Conservation (phyloP, 2,888 invertebrate species). For the Tubiluchus corallicola region DNA sequence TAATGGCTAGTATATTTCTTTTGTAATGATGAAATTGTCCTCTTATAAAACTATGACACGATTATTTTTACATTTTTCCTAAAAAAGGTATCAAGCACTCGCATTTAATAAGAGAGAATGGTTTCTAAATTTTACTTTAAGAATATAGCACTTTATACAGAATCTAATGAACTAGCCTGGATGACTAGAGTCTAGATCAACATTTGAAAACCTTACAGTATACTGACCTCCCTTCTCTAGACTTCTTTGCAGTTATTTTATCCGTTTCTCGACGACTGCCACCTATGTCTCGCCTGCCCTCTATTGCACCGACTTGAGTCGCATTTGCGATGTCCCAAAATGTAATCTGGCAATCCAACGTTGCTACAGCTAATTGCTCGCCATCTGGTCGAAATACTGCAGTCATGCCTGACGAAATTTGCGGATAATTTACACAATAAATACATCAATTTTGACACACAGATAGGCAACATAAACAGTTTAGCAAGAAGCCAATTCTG, state of each 20-base stretch:
- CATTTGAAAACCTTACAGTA: too few species aligned
- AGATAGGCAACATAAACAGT: not conserved
- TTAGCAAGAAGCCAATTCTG: constrained; percentile 4
- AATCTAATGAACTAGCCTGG: too few species aligned
- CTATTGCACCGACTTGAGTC: constrained; percentile 49
- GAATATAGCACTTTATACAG: too few species aligned
- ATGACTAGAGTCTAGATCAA: too few species aligned
- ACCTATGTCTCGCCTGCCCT: constrained; percentile 73
- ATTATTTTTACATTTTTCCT: too few species aligned
- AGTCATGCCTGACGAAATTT: constrained; percentile 40
- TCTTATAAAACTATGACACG: too few species aligned
- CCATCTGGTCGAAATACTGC: constrained; percentile 78
- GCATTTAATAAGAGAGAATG: too few species aligned
- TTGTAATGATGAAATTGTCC: too few species aligned
- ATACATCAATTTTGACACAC: not conserved
- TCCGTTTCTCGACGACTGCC: constrained; percentile 64
- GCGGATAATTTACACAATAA: constrained; percentile 9
- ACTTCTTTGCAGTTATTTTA: constrained; percentile 64
- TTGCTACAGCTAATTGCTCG: constrained; percentile 74
- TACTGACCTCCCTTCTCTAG: constrained; percentile 60
- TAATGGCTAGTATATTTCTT: too few species aligned
- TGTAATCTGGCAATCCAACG: constrained; percentile 64
- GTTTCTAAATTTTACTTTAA: too few species aligned
- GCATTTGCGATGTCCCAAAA: constrained; percentile 46
- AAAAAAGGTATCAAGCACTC: too few species aligned